Evolutionary conservation across 35 echinoderm and acorn worm species (phyloP), one percentile per base, ranked within the genome.

Genomic region (Apostichopus californicus): DNA sequence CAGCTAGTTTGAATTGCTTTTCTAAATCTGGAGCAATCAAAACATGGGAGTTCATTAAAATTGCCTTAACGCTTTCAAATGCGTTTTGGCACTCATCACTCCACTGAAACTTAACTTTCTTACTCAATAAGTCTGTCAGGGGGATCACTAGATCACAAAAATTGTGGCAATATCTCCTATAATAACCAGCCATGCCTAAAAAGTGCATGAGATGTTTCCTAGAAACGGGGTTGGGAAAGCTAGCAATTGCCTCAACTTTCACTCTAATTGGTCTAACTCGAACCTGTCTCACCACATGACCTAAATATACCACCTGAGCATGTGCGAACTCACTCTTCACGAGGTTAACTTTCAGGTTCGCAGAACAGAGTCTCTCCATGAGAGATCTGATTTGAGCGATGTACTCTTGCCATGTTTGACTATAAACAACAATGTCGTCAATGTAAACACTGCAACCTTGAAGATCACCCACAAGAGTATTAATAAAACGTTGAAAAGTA

Each of bases 111-210:
- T n/a, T n/a, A n/a, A n/a, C n/a, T n/a, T n/a, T n/a, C n/a, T n/a
- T n/a, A n/a, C n/a, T n/a, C n/a, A n/a, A n/a, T n/a, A n/a, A n/a
- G n/a, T n/a, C n/a, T n/a, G n/a, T n/a, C n/a, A n/a, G n/a, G n/a
- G n/a, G n/a, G n/a, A n/a, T n/a, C n/a, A n/a, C n/a, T n/a, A n/a
- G n/a, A n/a, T n/a, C n/a, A n/a, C n/a, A n/a, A n/a, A n/a, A n/a
- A n/a, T n/a, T n/a, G n/a, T n/a, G n/a, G n/a, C n/a, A n/a, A n/a
- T n/a, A n/a, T n/a, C n/a, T n/a, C n/a, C n/a, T n/a, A n/a, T n/a
- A n/a, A n/a, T n/a, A n/a, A n/a, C n/a, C n/a, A n/a, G n/a, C n/a
- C 92, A 96, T 96, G 17, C 95, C 95, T 55, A 96, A 81, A 84
- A 96, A 96, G 55, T 83, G 79, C 63, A 94, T 78, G 26, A 96